Conservation (phyloP, 1,140 invertebrate genomes). For the Zaprionus taronus region DNA sequence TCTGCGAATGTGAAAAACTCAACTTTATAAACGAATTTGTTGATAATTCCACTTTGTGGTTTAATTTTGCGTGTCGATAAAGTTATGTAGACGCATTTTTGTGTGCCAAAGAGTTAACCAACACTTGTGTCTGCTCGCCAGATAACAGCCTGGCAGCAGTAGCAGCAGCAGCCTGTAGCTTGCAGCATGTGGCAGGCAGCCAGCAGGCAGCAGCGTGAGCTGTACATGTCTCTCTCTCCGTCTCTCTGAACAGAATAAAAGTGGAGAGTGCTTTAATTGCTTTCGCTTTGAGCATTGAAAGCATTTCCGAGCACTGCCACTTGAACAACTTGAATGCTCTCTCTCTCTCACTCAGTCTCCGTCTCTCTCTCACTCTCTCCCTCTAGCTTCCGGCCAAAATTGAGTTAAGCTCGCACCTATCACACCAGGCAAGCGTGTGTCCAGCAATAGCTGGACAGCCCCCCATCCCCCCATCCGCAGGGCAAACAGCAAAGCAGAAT, state of each 20-base stretch:
- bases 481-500: not conserved
- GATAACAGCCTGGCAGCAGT: not conserved
- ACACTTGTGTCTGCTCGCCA: constrained; percentile 2
- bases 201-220: not conserved
- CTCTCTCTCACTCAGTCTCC: not conserved
- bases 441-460: no score
- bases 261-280: constrained; percentile 28
- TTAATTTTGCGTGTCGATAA: constrained; percentile 75
- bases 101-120: constrained; percentile 26
- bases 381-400: not conserved
- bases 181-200: not conserved
- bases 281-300: constrained; percentile 21
- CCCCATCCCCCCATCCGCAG: not conserved
- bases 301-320: constrained; percentile 15
- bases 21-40: constrained; percentile 78
- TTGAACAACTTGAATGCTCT: constrained; percentile 14
- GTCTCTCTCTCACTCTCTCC: not conserved
- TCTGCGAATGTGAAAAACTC: constrained; percentile 48
- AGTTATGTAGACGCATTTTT: constrained; percentile 62
- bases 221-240: not conserved
- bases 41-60: constrained; percentile 76
- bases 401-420: constrained; percentile 6
- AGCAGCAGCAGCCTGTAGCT: no score
- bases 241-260: constrained; percentile 11
- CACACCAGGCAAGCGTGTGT: not conserved